Evolutionary conservation across 2,797 vertebrate genomes (phyloP), one percentile per base, ranked within the genome.

Genomic region (Clamator glandarius): DNA sequence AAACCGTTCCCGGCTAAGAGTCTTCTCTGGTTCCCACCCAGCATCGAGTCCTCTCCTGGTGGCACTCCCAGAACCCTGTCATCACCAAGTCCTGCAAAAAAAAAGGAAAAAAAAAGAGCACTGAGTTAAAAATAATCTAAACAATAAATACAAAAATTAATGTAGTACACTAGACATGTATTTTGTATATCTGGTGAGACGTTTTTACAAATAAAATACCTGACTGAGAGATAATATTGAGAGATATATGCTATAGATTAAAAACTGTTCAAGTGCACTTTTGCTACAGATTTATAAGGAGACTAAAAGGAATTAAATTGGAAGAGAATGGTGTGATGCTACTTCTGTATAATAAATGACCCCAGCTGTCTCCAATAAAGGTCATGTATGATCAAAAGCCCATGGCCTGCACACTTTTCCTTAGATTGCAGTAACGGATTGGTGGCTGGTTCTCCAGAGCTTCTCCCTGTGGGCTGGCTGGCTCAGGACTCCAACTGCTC

Each of bases 111-210:
- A 25, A 35, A 31, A 62, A 92, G 61, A 91, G 75, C 94, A 92
- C 93, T 94, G 91, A 92, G 48, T 85, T 83, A 46, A 96, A 91
- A 85, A 84, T 28, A 68, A 83, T 48, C 79, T 80, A 76, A 95
- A 73, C 80, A 84, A 70, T 91, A 94, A 92, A 91, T 87, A 87
- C 66, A 61, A 39, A 35, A 77, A 57, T 35, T 87, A 91, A 83
- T 55, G 73, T 94, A 93, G 95, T 93, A 88, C 96, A 84, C 80
- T 89, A 95, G 93, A 94, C 89, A 85, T 92, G 96, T 96, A 97
- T 97, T 97, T 97, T 97, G 96, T 97, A 97, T 97, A 97, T 96
- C 96, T 97, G 97, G 96, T 48, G 95, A 95, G 89, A 96, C 92
- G 23, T 97, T 97, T 97, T 97, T 97, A 97, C 95, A 94, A 52